A percentile compares a stretch with the other conserved stretches of the same genome.
Conservation (phyloP, 2,797 vertebrate species). For the Myiothlypis chrysogaster region DNA sequence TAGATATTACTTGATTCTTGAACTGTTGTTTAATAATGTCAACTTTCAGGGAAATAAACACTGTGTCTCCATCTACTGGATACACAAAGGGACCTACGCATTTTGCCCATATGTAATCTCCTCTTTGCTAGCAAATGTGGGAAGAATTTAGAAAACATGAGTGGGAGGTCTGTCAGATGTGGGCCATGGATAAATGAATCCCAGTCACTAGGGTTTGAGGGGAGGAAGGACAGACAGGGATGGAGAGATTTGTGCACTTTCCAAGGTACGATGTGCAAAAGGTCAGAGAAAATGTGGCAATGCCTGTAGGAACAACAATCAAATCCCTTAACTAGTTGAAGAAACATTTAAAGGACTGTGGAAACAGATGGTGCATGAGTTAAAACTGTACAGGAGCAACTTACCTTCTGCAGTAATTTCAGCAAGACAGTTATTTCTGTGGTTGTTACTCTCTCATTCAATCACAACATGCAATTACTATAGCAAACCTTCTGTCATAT, state of each 20-base stretch:
- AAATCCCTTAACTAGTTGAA: slow-evolving; percentile 32
- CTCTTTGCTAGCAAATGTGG: not conserved
- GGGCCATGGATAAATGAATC: not conserved
- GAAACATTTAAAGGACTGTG: slow-evolving; percentile 41
- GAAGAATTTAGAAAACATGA: not conserved
- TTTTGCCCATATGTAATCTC: not conserved
- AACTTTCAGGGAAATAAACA: slow-evolving; percentile 8
- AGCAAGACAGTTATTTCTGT: slow-evolving; percentile 26
- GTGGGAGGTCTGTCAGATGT: not conserved
- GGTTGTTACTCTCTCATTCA: slow-evolving; percentile 36
- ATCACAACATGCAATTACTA: slow-evolving; percentile 63
- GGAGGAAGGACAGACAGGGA: not conserved
- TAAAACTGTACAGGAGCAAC: slow-evolving; percentile 51
- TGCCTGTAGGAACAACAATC: not conserved
- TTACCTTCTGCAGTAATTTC: slow-evolving; percentile 48
- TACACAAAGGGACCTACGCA: not conserved
- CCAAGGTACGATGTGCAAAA: not conserved
- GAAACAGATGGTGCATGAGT: slow-evolving; percentile 51
- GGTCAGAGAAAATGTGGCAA: not conserved
- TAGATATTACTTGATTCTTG: not conserved
- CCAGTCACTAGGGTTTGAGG: not conserved
- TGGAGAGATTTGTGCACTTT: not conserved
- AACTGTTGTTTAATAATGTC: not conserved
- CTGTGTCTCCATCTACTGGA: slow-evolving; percentile 64
- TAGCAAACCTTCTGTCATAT: slow-evolving; percentile 30